phyloP scores from a whole-genome alignment of 2,888 invertebrate genomes.

The Apodemia mormo region DNA sequence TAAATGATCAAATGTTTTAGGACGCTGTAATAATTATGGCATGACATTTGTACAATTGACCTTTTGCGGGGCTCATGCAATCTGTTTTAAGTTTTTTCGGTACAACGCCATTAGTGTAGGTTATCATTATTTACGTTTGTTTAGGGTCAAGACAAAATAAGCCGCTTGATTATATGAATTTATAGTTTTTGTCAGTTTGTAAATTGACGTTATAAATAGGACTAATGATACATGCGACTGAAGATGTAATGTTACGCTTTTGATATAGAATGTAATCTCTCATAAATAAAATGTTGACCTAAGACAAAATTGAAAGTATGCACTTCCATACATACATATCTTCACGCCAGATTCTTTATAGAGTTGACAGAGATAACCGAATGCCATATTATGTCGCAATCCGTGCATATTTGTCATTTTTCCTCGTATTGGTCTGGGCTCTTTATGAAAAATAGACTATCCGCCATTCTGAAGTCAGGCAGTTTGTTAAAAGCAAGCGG shows the following conservation, averaged over 20 bases:
- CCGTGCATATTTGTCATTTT: too few relatives aligned
- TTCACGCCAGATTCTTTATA: too few relatives aligned
- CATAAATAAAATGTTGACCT: too few relatives aligned
- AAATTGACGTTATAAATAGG: not conserved
- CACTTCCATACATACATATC: too few relatives aligned
- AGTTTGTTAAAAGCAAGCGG: too few relatives aligned
- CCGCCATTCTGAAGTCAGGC: too few relatives aligned
- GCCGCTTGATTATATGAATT: not conserved
- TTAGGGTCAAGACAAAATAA: not conserved
- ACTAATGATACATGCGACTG: too few relatives aligned
- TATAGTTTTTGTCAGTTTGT: not conserved
- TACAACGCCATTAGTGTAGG: constrained; percentile 29
- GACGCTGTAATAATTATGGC: constrained; percentile 35
- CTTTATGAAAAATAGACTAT: too few relatives aligned
- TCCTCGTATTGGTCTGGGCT: too few relatives aligned
- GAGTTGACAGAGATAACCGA: too few relatives aligned
- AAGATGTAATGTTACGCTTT: not conserved
- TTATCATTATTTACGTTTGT: constrained; percentile 26
- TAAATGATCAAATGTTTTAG: constrained; percentile 27
- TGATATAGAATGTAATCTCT: not conserved
- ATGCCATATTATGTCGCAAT: too few relatives aligned
- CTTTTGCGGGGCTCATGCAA: constrained; percentile 34
- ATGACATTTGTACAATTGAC: constrained; percentile 31
- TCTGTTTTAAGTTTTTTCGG: constrained; percentile 28
- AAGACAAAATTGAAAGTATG: too few relatives aligned